Conservation (phyloP, 2,888 invertebrate species). For the Pristionchus exspectatus region DNA sequence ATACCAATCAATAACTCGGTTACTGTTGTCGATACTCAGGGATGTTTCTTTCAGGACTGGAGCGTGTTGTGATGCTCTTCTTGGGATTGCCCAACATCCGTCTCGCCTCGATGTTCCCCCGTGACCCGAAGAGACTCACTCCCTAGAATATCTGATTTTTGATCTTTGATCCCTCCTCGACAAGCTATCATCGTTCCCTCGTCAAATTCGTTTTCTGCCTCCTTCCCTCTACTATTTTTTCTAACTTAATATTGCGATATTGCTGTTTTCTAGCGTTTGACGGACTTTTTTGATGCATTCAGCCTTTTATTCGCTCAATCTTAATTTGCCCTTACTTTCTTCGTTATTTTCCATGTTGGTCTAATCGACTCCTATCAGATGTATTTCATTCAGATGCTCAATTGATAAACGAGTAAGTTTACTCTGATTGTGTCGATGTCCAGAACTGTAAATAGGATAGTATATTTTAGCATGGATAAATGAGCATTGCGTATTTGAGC, state of each 20-base stretch:
- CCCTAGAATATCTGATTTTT: constrained; percentile 83
- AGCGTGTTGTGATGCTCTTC: constrained; percentile 98
- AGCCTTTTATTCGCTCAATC: too few species aligned
- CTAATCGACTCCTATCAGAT: too few species aligned
- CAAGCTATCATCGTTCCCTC: background rate
- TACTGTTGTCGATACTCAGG: background rate
- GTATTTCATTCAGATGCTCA: too few species aligned
- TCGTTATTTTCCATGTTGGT: too few species aligned
- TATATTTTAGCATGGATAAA: too few species aligned
- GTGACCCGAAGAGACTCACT: constrained; percentile 96
- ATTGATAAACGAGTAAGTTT: too few species aligned
- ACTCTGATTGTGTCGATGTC: too few species aligned
- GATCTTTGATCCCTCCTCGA: background rate
- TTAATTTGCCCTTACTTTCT: too few species aligned
- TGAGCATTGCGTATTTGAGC: too few species aligned
- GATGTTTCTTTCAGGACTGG: constrained; percentile 85
- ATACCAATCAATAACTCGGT: background rate
- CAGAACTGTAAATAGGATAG: too few species aligned
- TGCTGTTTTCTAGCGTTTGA: background rate
- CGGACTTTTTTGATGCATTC: constrained; percentile 8
- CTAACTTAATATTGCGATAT: constrained; percentile 4
- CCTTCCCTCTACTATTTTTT: background rate
- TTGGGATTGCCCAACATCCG: constrained; percentile 96
- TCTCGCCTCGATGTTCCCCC: constrained; percentile 98
- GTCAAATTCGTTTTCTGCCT: background rate